Evolutionary conservation across 2,888 invertebrate genomes (phyloP), one percentile per base, ranked within the genome.

Genomic region (Caenorhabditis sulstoni): DNA sequence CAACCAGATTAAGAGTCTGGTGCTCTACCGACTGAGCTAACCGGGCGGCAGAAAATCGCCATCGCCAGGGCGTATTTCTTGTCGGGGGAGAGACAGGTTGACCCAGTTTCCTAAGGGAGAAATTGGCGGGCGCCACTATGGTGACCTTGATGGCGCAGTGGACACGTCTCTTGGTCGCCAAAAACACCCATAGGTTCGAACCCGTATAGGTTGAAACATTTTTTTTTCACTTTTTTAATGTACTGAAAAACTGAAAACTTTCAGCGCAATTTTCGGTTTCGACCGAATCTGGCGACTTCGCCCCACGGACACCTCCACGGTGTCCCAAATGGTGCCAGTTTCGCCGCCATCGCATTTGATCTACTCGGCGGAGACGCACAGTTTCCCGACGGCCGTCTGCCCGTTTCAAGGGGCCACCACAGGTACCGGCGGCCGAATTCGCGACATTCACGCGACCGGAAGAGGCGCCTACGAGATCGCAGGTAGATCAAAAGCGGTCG

Each of bases 291-390:
- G 92, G 55, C 92, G 93, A 80, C 91, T 97, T 29, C 92, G 93
- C 18, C 95, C 97, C 0, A 91, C 90, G 1, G 92, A 93, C 75
- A 93, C 96, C 0, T 93, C 94, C 1, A 91, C 92, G 80, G 92
- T 95, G 1, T 93, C 94, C 65, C 90, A 93, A 67, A 92, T 94
- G 64, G 83, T 88, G 53, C 86, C 92, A 52, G 91, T 93, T 52
- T 90, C 91, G 12, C 92, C 93, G 12, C 74, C 94, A 16, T 94
- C 95, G 0, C 96, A 98, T 91, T 93, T 98, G 45, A 96, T 97
- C 88, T 97, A 98, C 90, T 98, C 98, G 0, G 98, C 98, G 0
- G 98, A 99, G 92, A 99, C 98, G 0, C 98, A 99, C 91, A 98
- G 98, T 91, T 98, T 98, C 93, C 96, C 96, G 0, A 97, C 96